Evolutionary conservation across 2,797 vertebrate genomes (phyloP).

Genomic region (Lates japonicus): DNA sequence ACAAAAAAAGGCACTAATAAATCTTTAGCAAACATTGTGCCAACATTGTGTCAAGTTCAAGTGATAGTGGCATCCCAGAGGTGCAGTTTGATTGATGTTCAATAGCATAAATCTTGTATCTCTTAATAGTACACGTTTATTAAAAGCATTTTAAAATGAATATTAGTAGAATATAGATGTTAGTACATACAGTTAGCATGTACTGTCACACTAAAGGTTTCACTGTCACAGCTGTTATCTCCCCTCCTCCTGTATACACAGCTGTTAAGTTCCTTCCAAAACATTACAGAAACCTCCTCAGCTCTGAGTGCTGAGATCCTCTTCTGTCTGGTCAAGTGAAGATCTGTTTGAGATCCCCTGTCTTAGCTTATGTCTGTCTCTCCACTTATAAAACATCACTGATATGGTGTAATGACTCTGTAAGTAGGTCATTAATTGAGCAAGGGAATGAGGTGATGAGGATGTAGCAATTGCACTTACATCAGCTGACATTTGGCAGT

Average conservation of each 20-base stretch:
- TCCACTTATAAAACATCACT: slow-evolving; percentile 5
- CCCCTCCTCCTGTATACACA: not conserved
- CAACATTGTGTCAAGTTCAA: too few species aligned
- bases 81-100: not conserved
- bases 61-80: too few species aligned
- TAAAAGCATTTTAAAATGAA: not conserved
- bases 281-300: not conserved
- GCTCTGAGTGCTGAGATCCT: not conserved
- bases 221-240: not conserved
- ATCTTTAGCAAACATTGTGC: too few species aligned
- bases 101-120: not conserved
- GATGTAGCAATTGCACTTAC: slow-evolving; percentile 28
- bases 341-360: not conserved
- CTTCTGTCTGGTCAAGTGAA: not conserved
- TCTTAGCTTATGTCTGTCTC: not conserved
- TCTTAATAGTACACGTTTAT: not conserved
- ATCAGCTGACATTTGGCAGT: slow-evolving; percentile 13
- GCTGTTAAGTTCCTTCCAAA: not conserved
- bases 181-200: not conserved
- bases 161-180: not conserved
- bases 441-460: slow-evolving; percentile 47
- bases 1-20: too few species aligned
- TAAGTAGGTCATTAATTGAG: slow-evolving; percentile 38
- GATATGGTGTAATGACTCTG: slow-evolving; percentile 34
- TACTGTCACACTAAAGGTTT: not conserved